Conservation (phyloP, 2,888 invertebrate genomes). For the Eustalomyia histrio region DNA sequence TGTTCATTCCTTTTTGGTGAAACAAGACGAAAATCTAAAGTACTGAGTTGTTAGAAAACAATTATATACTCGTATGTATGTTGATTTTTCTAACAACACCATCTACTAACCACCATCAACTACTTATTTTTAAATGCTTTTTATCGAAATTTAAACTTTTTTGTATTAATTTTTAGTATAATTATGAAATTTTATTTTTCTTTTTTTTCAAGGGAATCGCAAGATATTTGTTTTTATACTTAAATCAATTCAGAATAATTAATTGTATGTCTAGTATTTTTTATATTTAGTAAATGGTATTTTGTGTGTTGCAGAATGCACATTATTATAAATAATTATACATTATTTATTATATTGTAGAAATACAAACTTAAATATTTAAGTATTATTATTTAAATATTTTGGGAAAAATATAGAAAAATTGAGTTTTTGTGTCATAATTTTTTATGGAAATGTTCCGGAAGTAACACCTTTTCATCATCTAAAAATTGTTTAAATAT, state of each 20-base stretch:
- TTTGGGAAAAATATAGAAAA: no score
- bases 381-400: no score
- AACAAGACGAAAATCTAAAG: constrained; percentile 81
- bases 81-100: constrained; percentile 2
- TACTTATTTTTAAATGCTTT: constrained; percentile 16
- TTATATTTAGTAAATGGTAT: background rate
- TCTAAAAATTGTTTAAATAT: no score
- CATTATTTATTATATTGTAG: background rate
- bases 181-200: background rate
- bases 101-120: background rate
- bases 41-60: constrained; percentile 69
- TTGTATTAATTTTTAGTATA: constrained; percentile 7
- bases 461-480: no score
- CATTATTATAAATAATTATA: background rate
- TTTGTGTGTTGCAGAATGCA: background rate
- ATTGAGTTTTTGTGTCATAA: no score
- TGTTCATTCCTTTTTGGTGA: constrained; percentile 94
- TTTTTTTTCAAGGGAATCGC: background rate
- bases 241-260: constrained; percentile 6
- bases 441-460: no score
- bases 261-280: background rate
- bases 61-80: constrained; percentile 14
- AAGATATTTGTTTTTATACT: background rate
- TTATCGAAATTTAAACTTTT: constrained; percentile 14
- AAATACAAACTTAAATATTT: background rate